Evolutionary conservation across 2,113 vertebrate species (phyloP).

Genomic region (Zosterops japonicus): DNA sequence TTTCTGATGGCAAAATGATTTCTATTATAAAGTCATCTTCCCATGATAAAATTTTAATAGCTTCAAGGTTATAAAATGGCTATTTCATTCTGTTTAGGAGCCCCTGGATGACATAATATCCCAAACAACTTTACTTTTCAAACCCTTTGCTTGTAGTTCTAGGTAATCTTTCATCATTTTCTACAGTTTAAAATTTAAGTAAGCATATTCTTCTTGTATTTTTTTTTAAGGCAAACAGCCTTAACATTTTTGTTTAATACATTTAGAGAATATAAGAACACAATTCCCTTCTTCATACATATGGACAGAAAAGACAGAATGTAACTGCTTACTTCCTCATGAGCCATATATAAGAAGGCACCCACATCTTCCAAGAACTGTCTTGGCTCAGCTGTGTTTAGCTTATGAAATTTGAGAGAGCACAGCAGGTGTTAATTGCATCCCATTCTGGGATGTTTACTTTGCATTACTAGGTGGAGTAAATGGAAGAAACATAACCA

Average conservation of each 20-base stretch:
- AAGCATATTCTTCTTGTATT: rapidly evolving
- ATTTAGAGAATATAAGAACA: not conserved
- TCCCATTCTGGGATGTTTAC: constrained; percentile 21
- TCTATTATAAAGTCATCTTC: not conserved
- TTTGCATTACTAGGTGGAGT: not conserved
- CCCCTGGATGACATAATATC: not conserved
- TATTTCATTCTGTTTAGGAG: not conserved
- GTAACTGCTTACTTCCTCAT: not conserved
- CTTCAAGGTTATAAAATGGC: not conserved
- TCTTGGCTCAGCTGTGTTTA: not conserved
- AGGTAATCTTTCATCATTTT: not conserved
- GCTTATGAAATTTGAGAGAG: constrained; percentile 22
- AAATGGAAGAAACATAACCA: constrained; percentile 31
- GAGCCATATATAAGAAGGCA: not conserved
- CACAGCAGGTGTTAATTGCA: constrained; percentile 23
- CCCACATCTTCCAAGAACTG: not conserved
- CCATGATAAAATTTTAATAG: not conserved
- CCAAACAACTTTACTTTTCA: not conserved
- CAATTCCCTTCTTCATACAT: not conserved
- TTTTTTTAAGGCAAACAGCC: not conserved
- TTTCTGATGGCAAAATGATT: not conserved
- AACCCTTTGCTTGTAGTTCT: not conserved
- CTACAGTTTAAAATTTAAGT: not conserved
- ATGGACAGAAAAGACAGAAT: not conserved
- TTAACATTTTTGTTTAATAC: not conserved